Evolutionary conservation across 2,888 invertebrate genomes (phyloP).

Genomic region (Chaetoderma sp.): DNA sequence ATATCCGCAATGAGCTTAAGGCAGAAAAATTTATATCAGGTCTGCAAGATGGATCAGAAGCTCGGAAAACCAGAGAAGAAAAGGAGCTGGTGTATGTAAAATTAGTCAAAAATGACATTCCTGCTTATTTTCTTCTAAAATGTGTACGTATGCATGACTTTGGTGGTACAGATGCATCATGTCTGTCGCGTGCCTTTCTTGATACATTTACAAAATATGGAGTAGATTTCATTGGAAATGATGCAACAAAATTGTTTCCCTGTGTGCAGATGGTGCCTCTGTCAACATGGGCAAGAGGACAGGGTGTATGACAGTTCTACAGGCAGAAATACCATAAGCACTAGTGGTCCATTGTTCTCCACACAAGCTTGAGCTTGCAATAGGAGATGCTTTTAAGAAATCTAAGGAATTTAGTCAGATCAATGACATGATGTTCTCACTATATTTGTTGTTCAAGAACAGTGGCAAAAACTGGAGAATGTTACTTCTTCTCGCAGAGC

Average conservation of each 20-base stretch:
- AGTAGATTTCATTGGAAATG: background rate
- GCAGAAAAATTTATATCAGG: background rate
- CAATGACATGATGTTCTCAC: background rate
- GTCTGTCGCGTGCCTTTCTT: background rate
- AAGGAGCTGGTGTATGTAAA: background rate
- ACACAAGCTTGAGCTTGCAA: background rate
- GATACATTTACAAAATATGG: background rate
- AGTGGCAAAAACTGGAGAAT: conserved; percentile 1
- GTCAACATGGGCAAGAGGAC: background rate
- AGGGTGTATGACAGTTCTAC: background rate
- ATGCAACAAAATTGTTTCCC: background rate
- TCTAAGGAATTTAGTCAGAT: background rate
- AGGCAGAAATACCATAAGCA: background rate
- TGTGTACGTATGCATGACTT: background rate
- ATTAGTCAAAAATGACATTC: background rate
- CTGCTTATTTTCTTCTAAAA: background rate
- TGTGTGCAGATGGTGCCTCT: background rate
- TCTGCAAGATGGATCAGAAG: background rate
- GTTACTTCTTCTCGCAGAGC: background rate
- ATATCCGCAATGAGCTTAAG: background rate
- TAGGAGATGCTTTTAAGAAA: background rate
- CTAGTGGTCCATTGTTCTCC: background rate
- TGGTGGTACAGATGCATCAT: background rate
- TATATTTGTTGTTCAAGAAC: background rate
- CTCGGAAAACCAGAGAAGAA: background rate